Conservation (phyloP, 2,113 vertebrate species). For the Anolis carolinensis region DNA sequence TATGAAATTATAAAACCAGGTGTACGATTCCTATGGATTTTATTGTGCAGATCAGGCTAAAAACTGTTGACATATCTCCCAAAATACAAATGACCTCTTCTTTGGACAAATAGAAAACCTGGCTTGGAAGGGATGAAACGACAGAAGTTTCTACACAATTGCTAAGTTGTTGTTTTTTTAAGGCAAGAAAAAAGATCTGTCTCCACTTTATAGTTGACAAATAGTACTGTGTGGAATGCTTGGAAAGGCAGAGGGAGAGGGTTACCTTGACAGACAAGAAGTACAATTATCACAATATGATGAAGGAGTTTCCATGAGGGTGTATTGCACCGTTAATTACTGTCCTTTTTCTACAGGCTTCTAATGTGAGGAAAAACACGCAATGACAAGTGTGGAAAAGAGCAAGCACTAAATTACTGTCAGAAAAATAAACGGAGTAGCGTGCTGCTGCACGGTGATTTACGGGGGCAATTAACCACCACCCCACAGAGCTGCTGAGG, state of each 20-base stretch:
- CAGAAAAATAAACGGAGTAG: slow-evolving; percentile 99
- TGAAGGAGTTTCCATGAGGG: slow-evolving; percentile 92
- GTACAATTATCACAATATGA: slow-evolving; percentile 99
- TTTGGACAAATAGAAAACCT: slow-evolving; percentile 83
- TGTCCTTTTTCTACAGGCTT: slow-evolving; percentile 97
- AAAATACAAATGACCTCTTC: slow-evolving; percentile 88
- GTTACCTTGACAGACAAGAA: slow-evolving; percentile 97
- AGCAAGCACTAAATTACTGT: slow-evolving; percentile 99
- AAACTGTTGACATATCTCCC: slow-evolving; percentile 81
- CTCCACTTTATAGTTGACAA: slow-evolving; percentile 86
- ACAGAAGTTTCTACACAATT: slow-evolving; percentile 67
- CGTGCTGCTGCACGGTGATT: slow-evolving; percentile 88
- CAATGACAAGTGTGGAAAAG: slow-evolving; percentile 99
- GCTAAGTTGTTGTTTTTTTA: slow-evolving; percentile 23
- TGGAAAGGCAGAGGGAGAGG: slow-evolving; percentile 79
- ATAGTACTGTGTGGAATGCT: slow-evolving; percentile 81
- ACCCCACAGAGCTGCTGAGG: slow-evolving; percentile 91
- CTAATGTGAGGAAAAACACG: slow-evolving; percentile 99
- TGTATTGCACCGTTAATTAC: slow-evolving; percentile 97
- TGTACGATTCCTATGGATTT: slow-evolving; percentile 74
- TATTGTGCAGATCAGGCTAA: slow-evolving; percentile 79
- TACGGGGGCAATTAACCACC: slow-evolving; percentile 99
- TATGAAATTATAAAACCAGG: slow-evolving; percentile 63
- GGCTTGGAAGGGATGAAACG: slow-evolving; percentile 34
- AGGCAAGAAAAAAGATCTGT: slow-evolving; percentile 37